Evolutionary conservation across 2,113 vertebrate genomes (phyloP).

Genomic region (Tetrao urogallus): DNA sequence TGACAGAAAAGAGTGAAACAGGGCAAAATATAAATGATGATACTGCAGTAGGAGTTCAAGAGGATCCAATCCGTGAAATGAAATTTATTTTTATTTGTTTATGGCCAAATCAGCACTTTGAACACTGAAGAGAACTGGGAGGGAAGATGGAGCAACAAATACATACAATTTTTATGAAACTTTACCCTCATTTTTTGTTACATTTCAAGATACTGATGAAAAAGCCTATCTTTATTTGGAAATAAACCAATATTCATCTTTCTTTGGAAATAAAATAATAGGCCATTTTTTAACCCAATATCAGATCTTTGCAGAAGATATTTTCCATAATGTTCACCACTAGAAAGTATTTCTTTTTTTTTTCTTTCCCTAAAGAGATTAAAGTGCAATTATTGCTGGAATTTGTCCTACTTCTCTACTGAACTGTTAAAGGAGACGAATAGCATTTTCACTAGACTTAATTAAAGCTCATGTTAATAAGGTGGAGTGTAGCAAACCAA

Average conservation of each 20-base stretch:
- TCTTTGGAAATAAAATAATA: not conserved
- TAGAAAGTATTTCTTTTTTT: not conserved
- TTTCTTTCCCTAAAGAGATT: constrained; percentile 40
- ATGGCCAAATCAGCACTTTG: not conserved
- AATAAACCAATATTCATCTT: not conserved
- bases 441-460: constrained; percentile 54
- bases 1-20: not conserved
- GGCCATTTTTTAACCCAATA: not conserved
- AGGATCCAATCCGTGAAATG: not conserved
- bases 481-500: not conserved
- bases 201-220: not conserved
- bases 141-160: not conserved
- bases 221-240: not conserved
- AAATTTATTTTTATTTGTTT: not conserved
- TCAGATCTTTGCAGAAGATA: not conserved
- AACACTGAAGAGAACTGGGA: not conserved
- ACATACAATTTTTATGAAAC: not conserved
- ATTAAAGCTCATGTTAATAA: constrained; percentile 70
- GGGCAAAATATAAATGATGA: not conserved
- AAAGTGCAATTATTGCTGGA: constrained; percentile 45
- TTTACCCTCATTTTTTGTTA: not conserved
- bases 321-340: not conserved
- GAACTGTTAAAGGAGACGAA: constrained; percentile 48
- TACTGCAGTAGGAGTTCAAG: not conserved
- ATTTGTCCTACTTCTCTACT: constrained; percentile 58